Base-by-base conservation (phyloP, 2,797 vertebrate species). In the Psittacula echo region DNA sequence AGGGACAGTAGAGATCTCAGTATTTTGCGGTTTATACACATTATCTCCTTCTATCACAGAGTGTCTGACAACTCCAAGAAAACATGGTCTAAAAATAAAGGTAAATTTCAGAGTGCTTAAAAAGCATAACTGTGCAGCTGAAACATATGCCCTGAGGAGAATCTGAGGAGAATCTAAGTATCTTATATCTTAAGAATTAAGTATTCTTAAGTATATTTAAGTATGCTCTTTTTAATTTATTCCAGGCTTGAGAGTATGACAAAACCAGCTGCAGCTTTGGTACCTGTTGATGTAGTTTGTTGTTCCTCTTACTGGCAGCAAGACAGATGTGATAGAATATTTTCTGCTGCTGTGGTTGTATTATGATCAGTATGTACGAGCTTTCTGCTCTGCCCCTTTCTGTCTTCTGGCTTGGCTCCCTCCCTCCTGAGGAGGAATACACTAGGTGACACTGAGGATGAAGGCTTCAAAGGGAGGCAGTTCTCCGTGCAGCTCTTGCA, bases 241-340 rank as follows among this genome's bases (percentile, higher is more conserved):
- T 73, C 32, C 12, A 61, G 41, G 45, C 32, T 83, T 91, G 64
- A 66, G 27, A 66, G 23, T 17, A 3, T 23, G 24, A 65, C 45
- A 68, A 14, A 83, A 13, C 13, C 42, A 66, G 20, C 29, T 60
- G 18, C n/a, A 66, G 47, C 44, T 77, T 76, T 78, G n/a, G 13
- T 58, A 54, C 45, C 24, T 72, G 0, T 26, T 42, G 62, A 23
- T 76, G 5, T 3, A 3, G 66, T 21, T 26, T 2, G 0, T n/a
- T 87, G n/a, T 84, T 67, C 5, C 13, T 50, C 26, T n/a, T 4
- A 4, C 0, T 66, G 68, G 47, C 84, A 82, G 60, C 3, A 18
- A n/a, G 54, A 79, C 39, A 66, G 10, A 22, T 6, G 34, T 7
- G 24, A 32, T 41, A 5, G 32, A 47, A 11, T 11, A 5, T 3